Evolutionary conservation across 2,797 vertebrate species (phyloP).

Genomic region (Neoniphon sammara): DNA sequence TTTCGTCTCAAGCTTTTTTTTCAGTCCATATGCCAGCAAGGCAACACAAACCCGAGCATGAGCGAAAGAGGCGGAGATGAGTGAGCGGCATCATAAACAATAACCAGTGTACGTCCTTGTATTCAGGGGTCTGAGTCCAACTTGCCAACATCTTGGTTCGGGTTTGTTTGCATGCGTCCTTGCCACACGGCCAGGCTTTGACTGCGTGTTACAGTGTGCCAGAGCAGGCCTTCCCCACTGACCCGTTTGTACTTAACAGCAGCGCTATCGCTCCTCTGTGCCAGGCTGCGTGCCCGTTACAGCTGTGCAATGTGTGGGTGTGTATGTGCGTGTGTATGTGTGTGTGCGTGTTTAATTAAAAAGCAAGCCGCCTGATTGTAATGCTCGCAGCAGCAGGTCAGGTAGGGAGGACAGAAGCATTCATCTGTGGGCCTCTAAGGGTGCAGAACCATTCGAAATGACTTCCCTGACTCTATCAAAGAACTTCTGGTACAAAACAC

Average conservation of each 20-base stretch:
- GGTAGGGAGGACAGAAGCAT: conserved; percentile 70
- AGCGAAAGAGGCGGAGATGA: conserved; percentile 13
- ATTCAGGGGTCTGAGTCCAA: conserved; percentile 21
- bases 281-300: conserved; percentile 57
- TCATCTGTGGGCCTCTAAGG: conserved; percentile 74
- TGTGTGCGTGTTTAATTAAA: conserved; percentile 73
- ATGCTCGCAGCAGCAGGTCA: conserved; percentile 71
- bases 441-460: conserved; percentile 64
- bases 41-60: conserved; percentile 28
- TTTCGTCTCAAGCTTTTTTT: not conserved
- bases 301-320: conserved; percentile 55
- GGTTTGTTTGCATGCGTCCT: conserved; percentile 26
- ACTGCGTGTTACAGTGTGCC: conserved; percentile 48
- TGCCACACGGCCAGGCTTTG: conserved; percentile 56
- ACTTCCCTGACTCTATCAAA: conserved; percentile 71
- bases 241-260: conserved; percentile 76
- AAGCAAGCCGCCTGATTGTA: conserved; percentile 66
- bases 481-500: conserved; percentile 64
- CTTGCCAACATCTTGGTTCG: conserved; percentile 19
- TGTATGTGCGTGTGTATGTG: conserved; percentile 16
- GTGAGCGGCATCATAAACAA: conserved; percentile 36
- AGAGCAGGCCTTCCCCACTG: conserved; percentile 60
- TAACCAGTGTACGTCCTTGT: conserved; percentile 41
- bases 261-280: conserved; percentile 62
- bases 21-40: not conserved